These are phyloP conservation scores for Lottia scabra DNA, from an alignment of 2,888 invertebrate genomes.

Conservation along the genomic window DNA sequence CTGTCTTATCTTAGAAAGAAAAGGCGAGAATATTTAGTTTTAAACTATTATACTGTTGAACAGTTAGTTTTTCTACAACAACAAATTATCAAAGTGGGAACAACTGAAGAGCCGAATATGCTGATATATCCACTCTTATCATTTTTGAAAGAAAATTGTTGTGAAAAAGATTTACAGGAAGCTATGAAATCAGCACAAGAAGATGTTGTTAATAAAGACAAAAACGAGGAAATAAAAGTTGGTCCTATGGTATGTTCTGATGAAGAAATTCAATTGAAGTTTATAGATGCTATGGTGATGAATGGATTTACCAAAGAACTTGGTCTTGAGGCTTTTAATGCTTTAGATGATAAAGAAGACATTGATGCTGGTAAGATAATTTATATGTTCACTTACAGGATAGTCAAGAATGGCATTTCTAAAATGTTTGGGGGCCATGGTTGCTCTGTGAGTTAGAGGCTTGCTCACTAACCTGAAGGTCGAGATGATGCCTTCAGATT, in stretches of 20 bases:
- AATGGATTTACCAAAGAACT: slow-evolving; percentile 35
- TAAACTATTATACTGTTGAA: slow-evolving; percentile 58
- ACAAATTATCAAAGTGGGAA: slow-evolving; percentile 44
- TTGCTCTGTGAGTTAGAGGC: too few relatives aligned
- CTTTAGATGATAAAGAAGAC: slow-evolving; percentile 25
- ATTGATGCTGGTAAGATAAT: slow-evolving; percentile 30
- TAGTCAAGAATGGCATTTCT: background rate
- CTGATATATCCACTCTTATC: slow-evolving; percentile 44
- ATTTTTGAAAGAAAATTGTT: slow-evolving; percentile 40
- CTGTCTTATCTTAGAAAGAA: slow-evolving; percentile 40
- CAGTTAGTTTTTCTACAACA: slow-evolving; percentile 59
- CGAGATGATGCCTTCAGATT: too few relatives aligned
- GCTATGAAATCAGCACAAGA: slow-evolving; percentile 36
- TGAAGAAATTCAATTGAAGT: slow-evolving; percentile 20
- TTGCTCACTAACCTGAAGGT: too few relatives aligned
- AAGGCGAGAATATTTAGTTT: slow-evolving; percentile 37
- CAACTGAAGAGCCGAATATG: slow-evolving; percentile 25
- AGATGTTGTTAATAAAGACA: slow-evolving; percentile 21
- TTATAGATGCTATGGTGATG: slow-evolving; percentile 34
- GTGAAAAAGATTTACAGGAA: slow-evolving; percentile 33
- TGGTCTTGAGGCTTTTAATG: slow-evolving; percentile 33
- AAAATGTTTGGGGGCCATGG: background rate
- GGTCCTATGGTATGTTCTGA: slow-evolving; percentile 3
- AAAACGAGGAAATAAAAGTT: slow-evolving; percentile 9
- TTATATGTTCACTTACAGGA: too few relatives aligned